phyloP scores from a whole-genome alignment of 2,797 vertebrate species.

The Paramormyrops hopkinsi region DNA sequence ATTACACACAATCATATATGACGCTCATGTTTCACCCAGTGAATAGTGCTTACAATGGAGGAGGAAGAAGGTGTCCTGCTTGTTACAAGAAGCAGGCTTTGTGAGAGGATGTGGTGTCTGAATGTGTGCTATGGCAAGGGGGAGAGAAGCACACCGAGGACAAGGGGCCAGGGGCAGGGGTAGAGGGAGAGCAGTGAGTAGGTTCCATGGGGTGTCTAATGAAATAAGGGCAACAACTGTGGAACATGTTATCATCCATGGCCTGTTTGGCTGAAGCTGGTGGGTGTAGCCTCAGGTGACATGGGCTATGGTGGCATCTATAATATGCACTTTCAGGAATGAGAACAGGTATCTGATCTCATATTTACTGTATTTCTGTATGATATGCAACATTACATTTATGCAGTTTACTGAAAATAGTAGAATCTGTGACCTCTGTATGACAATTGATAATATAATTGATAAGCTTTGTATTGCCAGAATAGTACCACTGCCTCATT shows the following conservation, averaged over 20 bases:
- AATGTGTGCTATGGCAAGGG: too few relatives aligned
- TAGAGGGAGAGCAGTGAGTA: background rate
- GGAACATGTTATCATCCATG: background rate
- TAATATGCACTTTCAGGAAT: background rate
- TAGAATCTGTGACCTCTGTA: background rate
- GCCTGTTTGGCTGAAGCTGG: background rate
- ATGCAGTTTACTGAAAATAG: background rate
- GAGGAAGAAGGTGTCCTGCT: background rate
- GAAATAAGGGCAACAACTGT: background rate
- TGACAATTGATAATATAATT: background rate
- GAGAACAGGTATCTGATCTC: background rate
- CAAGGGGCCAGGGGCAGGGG: too few relatives aligned
- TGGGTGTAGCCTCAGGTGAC: background rate
- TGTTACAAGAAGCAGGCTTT: background rate
- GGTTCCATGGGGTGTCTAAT: background rate
- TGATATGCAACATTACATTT: background rate
- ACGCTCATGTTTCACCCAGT: background rate
- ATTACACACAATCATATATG: background rate
- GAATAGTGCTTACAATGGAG: background rate
- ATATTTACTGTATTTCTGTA: background rate
- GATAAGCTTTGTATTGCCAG: background rate
- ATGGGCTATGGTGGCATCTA: background rate
- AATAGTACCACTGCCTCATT: conserved; percentile 11
- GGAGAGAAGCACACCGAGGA: too few relatives aligned
- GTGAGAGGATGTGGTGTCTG: background rate